Base-by-base conservation (phyloP, 2,888 invertebrate species). In the Dascillus cervinus region DNA sequence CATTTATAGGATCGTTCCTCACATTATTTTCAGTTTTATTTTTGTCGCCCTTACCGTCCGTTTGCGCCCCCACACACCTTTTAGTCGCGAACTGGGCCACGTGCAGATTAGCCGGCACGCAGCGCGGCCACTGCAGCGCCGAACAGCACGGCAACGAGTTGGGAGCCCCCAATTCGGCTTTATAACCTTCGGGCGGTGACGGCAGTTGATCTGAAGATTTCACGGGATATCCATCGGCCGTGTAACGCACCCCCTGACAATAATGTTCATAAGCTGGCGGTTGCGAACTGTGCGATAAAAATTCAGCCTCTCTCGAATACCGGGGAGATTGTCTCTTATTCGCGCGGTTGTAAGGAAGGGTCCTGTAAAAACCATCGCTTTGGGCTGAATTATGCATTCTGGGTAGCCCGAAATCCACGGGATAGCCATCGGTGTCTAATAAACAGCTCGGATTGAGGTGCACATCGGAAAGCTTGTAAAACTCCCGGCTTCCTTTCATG, bases 201-300 rank as follows among this genome's bases (percentile, higher is more conserved):
- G 44, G 49, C 13, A 41, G 31, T n/a, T 24, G 13, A 15, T 33
- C 29, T 9, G 22, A 17, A 4, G 27, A 28, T 24, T 53, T 50
- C 5, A 47, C 56, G 0, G 85, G 85, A 60, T 86, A 87, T 5
- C 87, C 87, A 48, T 86, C 86, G 34, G 81, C 77, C 3, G 86
- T 87, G 55, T 84, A 83, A 43, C 85, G 73, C 28, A 83, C 73
- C 56, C 76, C 76, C 21, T 67, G 62, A 28, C 69, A 65, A 55
- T 68, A 71, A 49, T 70, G 69, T 42, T 72, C 76, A 52, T 72
- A 71, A 3, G 68, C 59, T 2, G 70, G 65, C 3, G 66, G 64
- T 34, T 62, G 59, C 11, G 60, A 56, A 20, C 38, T 52, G 24
- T 72, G 66, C 25, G 73, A 72, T 31, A 76, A 62, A 53, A 77